Evolutionary conservation across 2,888 invertebrate genomes (phyloP).

Genomic region (Linnaemya vulpina): DNA sequence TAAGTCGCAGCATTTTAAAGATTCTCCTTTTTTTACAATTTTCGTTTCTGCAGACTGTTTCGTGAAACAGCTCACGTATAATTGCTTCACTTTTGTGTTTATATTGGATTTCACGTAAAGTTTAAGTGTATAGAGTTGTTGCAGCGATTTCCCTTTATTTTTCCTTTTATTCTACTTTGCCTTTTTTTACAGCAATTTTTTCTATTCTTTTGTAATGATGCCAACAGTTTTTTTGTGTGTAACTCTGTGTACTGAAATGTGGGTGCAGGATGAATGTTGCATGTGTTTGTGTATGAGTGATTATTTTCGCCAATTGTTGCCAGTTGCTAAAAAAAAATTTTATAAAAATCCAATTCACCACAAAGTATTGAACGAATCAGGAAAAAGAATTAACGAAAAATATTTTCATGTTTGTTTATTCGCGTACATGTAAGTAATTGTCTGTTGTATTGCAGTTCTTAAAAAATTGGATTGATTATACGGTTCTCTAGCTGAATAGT

Average conservation of each 20-base stretch:
- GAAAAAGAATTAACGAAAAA: no score
- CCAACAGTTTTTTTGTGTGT: constrained; percentile 1
- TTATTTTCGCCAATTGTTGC: background rate
- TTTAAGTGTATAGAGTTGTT: constrained; percentile 28
- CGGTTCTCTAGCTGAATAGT: no score
- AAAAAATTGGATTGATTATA: no score
- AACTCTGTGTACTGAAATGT: background rate
- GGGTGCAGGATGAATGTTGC: background rate
- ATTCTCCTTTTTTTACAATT: background rate
- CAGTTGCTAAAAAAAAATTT: background rate
- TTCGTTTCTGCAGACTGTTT: constrained; percentile 30
- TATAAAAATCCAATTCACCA: no score
- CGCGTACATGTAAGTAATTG: no score
- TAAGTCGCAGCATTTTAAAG: background rate
- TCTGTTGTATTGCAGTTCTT: no score
- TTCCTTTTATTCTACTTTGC: background rate
- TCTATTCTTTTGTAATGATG: background rate
- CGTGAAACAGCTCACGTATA: constrained; percentile 68
- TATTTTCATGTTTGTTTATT: no score
- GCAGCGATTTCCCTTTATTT: constrained; percentile 29
- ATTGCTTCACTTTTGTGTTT: constrained; percentile 66
- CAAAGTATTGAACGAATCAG: no score
- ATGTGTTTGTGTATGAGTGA: background rate
- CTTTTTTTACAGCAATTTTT: background rate
- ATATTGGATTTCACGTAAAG: constrained; percentile 70